These are phyloP conservation scores for Mormyrus lacerda DNA, from an alignment of 2,113 vertebrate genomes.

Conservation along the genomic window DNA sequence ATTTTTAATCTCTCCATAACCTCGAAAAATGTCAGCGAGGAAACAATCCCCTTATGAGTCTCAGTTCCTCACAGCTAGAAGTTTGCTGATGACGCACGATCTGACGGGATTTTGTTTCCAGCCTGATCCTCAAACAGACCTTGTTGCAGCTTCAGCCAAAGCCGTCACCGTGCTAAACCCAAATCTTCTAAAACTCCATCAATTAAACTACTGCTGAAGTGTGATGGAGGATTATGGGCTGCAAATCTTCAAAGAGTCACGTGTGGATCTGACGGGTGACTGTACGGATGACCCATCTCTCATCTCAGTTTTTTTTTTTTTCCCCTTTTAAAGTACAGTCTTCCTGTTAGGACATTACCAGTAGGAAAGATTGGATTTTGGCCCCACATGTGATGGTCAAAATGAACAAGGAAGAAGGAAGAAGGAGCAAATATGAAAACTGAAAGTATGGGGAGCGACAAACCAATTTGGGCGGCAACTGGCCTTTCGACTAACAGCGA, in stretches of 20 bases:
- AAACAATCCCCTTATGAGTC: background rate
- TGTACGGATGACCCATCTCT: background rate
- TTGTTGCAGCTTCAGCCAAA: background rate
- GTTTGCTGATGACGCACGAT: slow-evolving; percentile 7
- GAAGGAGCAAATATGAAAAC: slow-evolving; percentile 23
- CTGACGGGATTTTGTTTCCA: background rate
- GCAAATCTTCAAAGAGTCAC: background rate
- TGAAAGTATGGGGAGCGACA: slow-evolving; percentile 18
- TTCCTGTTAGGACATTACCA: background rate
- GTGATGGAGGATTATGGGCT: background rate
- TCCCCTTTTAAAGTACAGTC: background rate
- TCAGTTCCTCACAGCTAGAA: background rate
- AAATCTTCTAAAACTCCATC: background rate
- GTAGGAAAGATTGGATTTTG: background rate
- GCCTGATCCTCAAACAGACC: background rate
- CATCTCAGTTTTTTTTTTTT: background rate
- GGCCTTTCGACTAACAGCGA: slow-evolving; percentile 13
- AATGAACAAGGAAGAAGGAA: background rate
- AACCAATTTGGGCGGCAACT: background rate
- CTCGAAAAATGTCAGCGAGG: background rate
- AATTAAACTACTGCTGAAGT: background rate
- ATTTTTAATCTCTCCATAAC: background rate
- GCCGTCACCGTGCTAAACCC: background rate
- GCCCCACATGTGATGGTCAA: background rate
- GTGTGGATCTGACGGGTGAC: background rate